Evolutionary conservation across 2,888 invertebrate genomes (phyloP).

Genomic region (Glyphotaelius pellucidus): DNA sequence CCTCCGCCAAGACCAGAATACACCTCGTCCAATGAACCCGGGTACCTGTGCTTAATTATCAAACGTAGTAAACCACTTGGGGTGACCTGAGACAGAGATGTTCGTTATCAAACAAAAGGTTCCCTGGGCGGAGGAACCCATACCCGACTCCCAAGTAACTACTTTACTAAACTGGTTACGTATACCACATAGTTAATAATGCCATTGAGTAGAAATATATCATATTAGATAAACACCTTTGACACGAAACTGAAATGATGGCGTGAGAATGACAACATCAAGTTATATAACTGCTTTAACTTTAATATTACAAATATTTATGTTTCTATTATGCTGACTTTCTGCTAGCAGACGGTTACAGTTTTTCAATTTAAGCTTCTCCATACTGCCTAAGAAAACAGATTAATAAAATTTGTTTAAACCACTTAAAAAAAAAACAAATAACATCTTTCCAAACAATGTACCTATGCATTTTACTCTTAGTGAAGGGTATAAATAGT

Average conservation of each 20-base stretch:
- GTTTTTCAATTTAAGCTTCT: slow-evolving; percentile 1
- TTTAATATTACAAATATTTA: background rate
- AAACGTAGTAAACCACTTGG: too few relatives aligned
- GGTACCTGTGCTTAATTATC: too few relatives aligned
- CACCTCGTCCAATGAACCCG: too few relatives aligned
- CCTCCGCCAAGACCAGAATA: too few relatives aligned
- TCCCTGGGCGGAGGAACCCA: too few relatives aligned
- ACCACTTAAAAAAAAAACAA: too few relatives aligned
- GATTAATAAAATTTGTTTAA: too few relatives aligned
- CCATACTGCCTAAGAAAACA: background rate
- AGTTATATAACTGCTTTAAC: background rate
- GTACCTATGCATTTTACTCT: too few relatives aligned
- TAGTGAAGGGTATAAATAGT: too few relatives aligned
- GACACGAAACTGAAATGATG: background rate
- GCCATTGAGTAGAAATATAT: background rate
- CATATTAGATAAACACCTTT: background rate
- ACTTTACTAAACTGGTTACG: background rate
- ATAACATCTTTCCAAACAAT: too few relatives aligned
- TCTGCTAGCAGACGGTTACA: background rate
- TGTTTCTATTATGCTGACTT: background rate
- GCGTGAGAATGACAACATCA: slow-evolving; percentile 17
- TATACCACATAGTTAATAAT: background rate
- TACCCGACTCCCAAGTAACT: background rate
- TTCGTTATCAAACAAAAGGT: too few relatives aligned
- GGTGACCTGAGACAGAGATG: too few relatives aligned